phyloP scores from a whole-genome alignment of 2,113 vertebrate species.

The Scopus umbretta region DNA sequence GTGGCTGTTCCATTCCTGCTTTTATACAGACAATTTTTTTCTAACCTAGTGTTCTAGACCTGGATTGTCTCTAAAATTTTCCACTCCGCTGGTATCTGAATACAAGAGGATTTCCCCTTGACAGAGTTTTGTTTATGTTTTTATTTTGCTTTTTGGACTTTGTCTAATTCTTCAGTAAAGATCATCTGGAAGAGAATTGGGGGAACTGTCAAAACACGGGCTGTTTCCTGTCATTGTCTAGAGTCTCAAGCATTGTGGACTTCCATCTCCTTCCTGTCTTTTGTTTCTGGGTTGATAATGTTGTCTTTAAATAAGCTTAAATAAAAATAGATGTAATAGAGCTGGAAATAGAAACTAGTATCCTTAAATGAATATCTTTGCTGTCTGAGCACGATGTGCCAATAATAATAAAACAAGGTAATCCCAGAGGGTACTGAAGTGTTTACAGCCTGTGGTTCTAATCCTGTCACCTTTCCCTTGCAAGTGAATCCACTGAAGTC shows the following conservation, averaged over 20 bases:
- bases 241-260: not conserved
- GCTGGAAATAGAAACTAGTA: constrained; percentile 29
- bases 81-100: not conserved
- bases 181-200: constrained; percentile 19
- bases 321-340: constrained; percentile 45
- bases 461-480: constrained; percentile 33
- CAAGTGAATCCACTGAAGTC: not conserved
- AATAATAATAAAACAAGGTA: constrained; percentile 2
- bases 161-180: not conserved
- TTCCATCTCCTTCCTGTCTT: constrained; percentile 54
- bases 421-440: not conserved
- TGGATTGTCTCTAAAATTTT: not conserved
- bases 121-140: not conserved
- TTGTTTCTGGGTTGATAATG: constrained; percentile 32
- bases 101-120: constrained; percentile 34
- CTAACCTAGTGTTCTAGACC: not conserved
- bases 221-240: constrained; percentile 34
- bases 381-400: not conserved
- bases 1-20: not conserved
- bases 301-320: constrained; percentile 41
- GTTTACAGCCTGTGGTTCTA: constrained; percentile 6
- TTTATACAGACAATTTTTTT: not conserved
- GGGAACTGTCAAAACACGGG: constrained; percentile 26
- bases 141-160: constrained; percentile 29
- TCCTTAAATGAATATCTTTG: constrained; percentile 11